phyloP scores from a whole-genome alignment of 2,888 invertebrate species.

The Drosophila stalkeri region DNA sequence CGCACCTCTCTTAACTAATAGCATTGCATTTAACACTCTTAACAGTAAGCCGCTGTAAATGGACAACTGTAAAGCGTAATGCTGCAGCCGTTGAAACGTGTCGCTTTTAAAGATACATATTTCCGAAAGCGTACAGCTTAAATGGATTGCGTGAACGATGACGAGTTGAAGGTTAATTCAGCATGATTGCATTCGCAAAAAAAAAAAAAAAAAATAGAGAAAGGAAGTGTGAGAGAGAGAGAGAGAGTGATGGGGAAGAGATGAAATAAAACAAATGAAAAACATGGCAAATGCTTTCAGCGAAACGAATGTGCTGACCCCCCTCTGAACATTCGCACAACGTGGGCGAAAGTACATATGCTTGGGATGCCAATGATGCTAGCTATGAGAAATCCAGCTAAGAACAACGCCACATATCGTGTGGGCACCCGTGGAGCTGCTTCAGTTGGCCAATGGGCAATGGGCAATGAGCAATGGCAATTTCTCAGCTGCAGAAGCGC shows the following conservation, averaged over 20 bases:
- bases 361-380: constrained; percentile 5
- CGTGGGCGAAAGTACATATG: constrained; percentile 9
- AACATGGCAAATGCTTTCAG: constrained; percentile 19
- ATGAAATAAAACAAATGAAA: constrained; percentile 5
- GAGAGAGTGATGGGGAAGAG: not conserved
- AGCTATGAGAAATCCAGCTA: constrained; percentile 8
- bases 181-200: constrained; percentile 9
- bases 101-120: constrained; percentile 2
- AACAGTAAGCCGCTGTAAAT: not conserved
- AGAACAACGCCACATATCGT: constrained; percentile 33
- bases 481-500: constrained; percentile 16
- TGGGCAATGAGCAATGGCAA: constrained; percentile 6
- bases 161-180: constrained; percentile 45
- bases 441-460: constrained; percentile 18
- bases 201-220: not conserved
- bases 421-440: constrained; percentile 19
- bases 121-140: constrained; percentile 11
- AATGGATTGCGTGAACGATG: constrained; percentile 9
- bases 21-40: not conserved
- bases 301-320: constrained; percentile 27
- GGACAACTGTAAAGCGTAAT: not conserved
- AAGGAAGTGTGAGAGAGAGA: not conserved
- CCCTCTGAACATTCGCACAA: constrained; percentile 20
- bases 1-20: not conserved
- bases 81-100: not conserved